Conservation (phyloP, 2,888 invertebrate species). For the Monochamus alternatus region DNA sequence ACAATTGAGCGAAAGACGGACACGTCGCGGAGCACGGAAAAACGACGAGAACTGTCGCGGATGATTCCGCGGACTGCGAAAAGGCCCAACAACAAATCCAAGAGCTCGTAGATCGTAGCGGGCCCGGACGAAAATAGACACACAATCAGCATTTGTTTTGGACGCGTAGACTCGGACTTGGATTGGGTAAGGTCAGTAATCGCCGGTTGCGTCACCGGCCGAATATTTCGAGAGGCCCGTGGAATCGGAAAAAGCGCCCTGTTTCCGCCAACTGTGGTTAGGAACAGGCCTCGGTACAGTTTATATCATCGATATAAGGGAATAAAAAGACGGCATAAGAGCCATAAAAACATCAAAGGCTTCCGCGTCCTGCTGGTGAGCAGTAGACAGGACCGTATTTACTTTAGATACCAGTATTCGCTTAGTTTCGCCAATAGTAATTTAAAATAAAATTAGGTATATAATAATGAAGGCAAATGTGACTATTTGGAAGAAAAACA, state of each 20-base stretch:
- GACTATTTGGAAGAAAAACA: too few species aligned
- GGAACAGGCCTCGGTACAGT: too few species aligned
- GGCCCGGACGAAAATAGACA: constrained; percentile 24
- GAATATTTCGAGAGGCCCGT: constrained; percentile 15
- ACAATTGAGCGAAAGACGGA: background rate
- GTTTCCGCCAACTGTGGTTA: background rate
- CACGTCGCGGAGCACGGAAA: background rate
- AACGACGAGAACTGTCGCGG: background rate
- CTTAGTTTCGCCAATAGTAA: too few species aligned
- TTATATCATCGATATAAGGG: too few species aligned
- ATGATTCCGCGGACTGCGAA: background rate
- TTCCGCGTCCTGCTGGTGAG: too few species aligned
- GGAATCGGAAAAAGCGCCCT: background rate
- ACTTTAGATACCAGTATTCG: too few species aligned
- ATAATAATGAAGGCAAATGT: too few species aligned
- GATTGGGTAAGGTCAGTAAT: constrained; percentile 29
- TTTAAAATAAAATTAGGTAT: too few species aligned
- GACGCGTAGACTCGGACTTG: constrained; percentile 21
- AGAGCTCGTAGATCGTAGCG: constrained; percentile 2
- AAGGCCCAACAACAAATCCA: background rate
- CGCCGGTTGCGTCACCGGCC: constrained; percentile 13
- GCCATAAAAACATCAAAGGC: too few species aligned
- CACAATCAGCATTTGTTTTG: constrained; percentile 25
- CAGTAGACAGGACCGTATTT: too few species aligned
- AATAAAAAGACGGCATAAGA: too few species aligned